Evolutionary conservation across 2,113 vertebrate species (phyloP).

Genomic region (Tapirus terrestris): DNA sequence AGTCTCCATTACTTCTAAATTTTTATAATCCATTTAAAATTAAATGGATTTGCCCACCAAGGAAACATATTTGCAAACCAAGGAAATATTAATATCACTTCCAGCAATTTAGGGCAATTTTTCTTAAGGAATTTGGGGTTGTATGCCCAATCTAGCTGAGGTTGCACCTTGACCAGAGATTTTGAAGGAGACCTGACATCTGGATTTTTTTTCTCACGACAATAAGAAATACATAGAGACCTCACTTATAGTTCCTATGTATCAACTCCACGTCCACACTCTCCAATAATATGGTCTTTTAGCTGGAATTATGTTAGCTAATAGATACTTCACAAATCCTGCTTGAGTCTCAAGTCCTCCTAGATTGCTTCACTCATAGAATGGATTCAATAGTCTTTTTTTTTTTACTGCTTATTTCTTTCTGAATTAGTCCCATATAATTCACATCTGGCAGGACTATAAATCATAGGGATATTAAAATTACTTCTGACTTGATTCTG

Average conservation of each 20-base stretch:
- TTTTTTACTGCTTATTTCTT: background rate
- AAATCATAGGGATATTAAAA: background rate
- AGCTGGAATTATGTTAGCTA: background rate
- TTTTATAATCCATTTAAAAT: background rate
- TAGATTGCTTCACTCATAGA: background rate
- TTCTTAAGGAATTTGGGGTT: background rate
- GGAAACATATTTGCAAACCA: background rate
- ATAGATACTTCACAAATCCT: background rate
- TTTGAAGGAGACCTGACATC: background rate
- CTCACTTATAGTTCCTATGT: background rate
- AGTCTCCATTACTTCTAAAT: background rate
- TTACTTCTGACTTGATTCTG: conserved; percentile 13
- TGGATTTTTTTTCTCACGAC: background rate
- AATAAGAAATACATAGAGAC: background rate
- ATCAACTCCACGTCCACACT: background rate
- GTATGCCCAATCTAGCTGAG: background rate
- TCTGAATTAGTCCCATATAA: background rate
- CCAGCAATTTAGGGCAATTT: background rate
- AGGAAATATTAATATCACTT: background rate
- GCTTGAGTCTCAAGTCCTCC: background rate
- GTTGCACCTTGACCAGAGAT: background rate
- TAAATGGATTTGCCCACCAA: background rate
- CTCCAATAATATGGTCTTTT: background rate
- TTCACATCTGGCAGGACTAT: background rate
- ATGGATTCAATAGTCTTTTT: background rate